Evolutionary conservation across 53 echinoderm and acorn worm genomes (phyloP), one percentile per base, ranked within the genome.

Genomic region (Apostichopus leukothele): DNA sequence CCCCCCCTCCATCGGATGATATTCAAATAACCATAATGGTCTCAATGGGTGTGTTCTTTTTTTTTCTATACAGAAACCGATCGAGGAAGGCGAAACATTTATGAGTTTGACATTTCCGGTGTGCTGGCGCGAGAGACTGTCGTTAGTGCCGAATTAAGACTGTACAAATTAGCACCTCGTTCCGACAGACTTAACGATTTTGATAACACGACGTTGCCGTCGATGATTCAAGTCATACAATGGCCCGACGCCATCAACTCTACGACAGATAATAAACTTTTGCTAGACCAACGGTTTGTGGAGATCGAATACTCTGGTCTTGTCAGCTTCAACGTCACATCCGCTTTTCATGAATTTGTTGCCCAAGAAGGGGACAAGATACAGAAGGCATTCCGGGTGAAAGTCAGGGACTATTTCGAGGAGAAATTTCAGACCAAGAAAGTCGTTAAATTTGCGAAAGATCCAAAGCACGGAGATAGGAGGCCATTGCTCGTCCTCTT

Each of bases 271-370:
- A 67, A 76, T 18, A 94, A 92, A 88, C 78, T 86, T 20, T 81
- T 96, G n/a, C 60, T 95, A 4, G 94, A 93, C 57, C 88, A 90
- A 61, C 90, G 90, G 67, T 61, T 90, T 19, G 75, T 96, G n/a
- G 88, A 94, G 50, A 53, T 93, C 8, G 79, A 90, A 61, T 89
- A 92, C 79, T 83, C 87, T 51, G 94, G 96, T 53, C 93, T 93
- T 75, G 83, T 96, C 76, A 90, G 92, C 51, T 96, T 96, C 80
- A 93, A 94, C 90, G 94, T 96, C 86, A 93, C 93, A 27, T 67
- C 91, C 61, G 96, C 96, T 75, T 96, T 94, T 52, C 13, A 76
- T 60, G 68, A 86, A 25, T 78, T 87, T 25, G 55, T 22, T 16
- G 88, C 88, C 8, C 50, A 53, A 3, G 88, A 87, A 50, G 88